Evolutionary conservation across 2,888 invertebrate genomes (phyloP), one percentile per base, ranked within the genome.

Genomic region (Chrysolina oricalcia): DNA sequence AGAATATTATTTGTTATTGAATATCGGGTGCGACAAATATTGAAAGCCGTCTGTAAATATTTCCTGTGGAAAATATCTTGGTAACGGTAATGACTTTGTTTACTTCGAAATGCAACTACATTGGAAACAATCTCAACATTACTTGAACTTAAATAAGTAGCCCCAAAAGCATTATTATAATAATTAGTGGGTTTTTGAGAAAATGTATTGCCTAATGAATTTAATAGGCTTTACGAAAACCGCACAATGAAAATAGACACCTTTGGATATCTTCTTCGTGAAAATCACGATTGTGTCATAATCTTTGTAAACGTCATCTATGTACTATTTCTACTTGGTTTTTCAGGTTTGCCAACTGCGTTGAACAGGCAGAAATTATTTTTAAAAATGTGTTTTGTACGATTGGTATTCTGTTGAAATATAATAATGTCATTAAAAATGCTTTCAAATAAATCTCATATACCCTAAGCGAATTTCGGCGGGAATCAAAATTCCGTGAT

Each of bases 311-410:
- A 53, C 5, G 21, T 21, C 53, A 21, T 19, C 19, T 48, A 10
- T 48, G 19, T 21, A 21, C 21, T 53, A 10, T 53, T n/a, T 53
- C 11, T 9, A 19, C 19, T 53, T 13, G 21, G 53, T 53, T 53
- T 53, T 53, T 53, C 53, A 53, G 53, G 53, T 53, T 19, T 21
- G 21, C 21, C 23, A 53, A 53, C 21, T 19, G 53, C 17, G 21
- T 21, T 19, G 19, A 21, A 10, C 53, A 17, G 17, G 2, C 10
- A 17, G 21, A 53, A 53, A 53, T 21, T 11, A 21, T 21, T 21
- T 0, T 2, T 13, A 19, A 10, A 17, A 15, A 15, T 43, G 0
- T 15, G 21, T 53, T 13, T 53, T 2, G 19, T 13, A 19, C 13
- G 43, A 13, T 15, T 8, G 35, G 6, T 35, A 35, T 35, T 35